These are phyloP conservation scores for Euphonia xanthogaster DNA, from an alignment of 2,797 vertebrate genomes.

Conservation along the genomic window DNA sequence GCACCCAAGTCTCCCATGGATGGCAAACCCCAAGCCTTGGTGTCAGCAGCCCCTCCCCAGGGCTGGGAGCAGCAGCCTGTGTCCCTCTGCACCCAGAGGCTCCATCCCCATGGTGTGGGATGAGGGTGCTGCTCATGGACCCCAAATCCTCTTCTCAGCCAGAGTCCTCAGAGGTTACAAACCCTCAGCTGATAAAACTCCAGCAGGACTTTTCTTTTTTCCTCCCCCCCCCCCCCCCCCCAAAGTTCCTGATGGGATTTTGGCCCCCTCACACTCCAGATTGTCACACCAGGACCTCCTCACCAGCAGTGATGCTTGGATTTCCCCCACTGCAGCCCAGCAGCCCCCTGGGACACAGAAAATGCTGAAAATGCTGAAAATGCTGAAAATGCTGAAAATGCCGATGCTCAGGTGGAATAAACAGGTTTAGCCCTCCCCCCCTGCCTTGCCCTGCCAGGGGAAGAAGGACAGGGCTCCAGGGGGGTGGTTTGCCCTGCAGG, in stretches of 20 bases:
- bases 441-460: background rate
- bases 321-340: background rate
- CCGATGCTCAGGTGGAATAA: background rate
- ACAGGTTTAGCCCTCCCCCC: background rate
- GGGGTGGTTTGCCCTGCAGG: background rate
- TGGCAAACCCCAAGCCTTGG: background rate
- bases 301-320: accelerated
- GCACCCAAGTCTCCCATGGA: background rate
- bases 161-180: background rate
- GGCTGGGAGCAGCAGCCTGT: background rate
- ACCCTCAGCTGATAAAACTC: background rate
- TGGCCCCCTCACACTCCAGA: background rate
- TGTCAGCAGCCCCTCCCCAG: background rate
- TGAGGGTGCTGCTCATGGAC: background rate
- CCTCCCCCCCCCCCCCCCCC: accelerated
- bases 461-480: background rate
- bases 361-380: background rate
- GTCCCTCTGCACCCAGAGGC: background rate
- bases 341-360: background rate
- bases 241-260: accelerated
- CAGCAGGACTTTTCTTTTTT: background rate
- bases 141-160: background rate
- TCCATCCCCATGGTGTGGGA: background rate
- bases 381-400: background rate
- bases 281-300: background rate